Evolutionary conservation across 2,888 invertebrate species (phyloP), one percentile per base, ranked within the genome.

Genomic region (Nomada lathburiana): DNA sequence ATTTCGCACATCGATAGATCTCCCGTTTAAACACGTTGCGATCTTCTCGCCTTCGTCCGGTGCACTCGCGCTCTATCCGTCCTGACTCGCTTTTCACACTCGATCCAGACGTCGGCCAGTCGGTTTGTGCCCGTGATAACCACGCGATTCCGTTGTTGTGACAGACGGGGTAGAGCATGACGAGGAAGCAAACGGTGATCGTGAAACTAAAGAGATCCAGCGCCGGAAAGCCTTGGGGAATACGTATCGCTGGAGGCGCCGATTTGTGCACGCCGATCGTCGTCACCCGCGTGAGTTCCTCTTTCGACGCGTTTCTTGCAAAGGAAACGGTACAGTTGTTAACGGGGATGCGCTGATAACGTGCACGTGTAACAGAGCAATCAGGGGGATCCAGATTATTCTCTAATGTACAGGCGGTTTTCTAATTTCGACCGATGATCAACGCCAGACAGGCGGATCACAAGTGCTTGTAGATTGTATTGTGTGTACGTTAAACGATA

Each of bases 231-330:
- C 96, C 97, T 92, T 98, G 98, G 98, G 98, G 98, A 80, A 97
- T 98, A 91, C 96, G 98, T 90, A 95, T 98, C 89, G 97, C 97
- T 87, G 98, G 98, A 90, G 98, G 98, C 90, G 96, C 97, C 87
- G 98, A 98, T 95, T 96, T 98, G 91, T 97, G 97, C 92, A 96
- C 97, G 70, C 98, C 98, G 83, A 96, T 98, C 93, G 97, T 98
- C 94, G 96, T 98, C 94, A 98, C 98, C 87, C 97, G 97, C 96
- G 98, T 98, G 96, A 95, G 95, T 94, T 69, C 52, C 62, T 50
- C 29, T 20, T 67, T 74, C 23, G 59, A 50, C 50, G 9, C 53
- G 52, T 64, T 53, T 47, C 7, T 7, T 0, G 13, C n/a, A 4
- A n/a, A 44, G 44, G 44, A 2, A 9, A 7, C 9, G 5, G 23